phyloP scores from a whole-genome alignment of 2,888 invertebrate species.

The Agapostemon virescens region DNA sequence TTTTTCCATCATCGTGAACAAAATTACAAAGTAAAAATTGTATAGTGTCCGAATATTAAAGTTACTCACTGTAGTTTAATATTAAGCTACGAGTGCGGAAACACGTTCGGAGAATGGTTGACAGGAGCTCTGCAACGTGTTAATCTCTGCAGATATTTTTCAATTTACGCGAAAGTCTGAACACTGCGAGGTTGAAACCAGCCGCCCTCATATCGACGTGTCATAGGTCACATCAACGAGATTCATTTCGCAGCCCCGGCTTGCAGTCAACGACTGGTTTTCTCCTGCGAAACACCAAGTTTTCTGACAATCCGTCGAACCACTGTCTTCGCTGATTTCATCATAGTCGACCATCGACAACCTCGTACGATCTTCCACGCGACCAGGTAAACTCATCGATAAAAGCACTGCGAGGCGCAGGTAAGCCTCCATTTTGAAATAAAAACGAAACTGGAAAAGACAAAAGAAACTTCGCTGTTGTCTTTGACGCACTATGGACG shows the following conservation, averaged over 20 bases:
- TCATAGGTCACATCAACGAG: slow-evolving; percentile 79
- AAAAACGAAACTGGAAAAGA: neutral
- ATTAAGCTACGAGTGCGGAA: neutral
- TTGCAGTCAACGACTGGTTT: slow-evolving; percentile 75
- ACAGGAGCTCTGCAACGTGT: neutral
- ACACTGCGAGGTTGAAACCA: slow-evolving; percentile 36
- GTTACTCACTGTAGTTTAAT: too few relatives aligned
- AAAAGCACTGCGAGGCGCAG: neutral
- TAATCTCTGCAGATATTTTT: neutral
- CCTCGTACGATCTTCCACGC: neutral
- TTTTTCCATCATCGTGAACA: too few relatives aligned
- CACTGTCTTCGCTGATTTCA: slow-evolving; percentile 19
- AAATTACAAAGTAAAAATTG: too few relatives aligned
- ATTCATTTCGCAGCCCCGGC: slow-evolving; percentile 69
- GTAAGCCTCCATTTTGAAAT: neutral
- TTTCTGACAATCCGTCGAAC: slow-evolving; percentile 37
- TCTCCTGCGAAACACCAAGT: slow-evolving; percentile 68
- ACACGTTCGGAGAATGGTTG: neutral
- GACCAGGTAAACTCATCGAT: neutral
- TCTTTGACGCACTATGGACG: neutral
- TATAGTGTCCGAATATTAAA: too few relatives aligned
- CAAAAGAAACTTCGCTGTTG: too few relatives aligned
- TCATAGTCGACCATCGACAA: neutral
- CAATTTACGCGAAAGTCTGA: neutral
- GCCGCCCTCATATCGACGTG: slow-evolving; percentile 68